Conservation (phyloP, 2,797 vertebrate genomes). For the Nannoperca obscura region DNA sequence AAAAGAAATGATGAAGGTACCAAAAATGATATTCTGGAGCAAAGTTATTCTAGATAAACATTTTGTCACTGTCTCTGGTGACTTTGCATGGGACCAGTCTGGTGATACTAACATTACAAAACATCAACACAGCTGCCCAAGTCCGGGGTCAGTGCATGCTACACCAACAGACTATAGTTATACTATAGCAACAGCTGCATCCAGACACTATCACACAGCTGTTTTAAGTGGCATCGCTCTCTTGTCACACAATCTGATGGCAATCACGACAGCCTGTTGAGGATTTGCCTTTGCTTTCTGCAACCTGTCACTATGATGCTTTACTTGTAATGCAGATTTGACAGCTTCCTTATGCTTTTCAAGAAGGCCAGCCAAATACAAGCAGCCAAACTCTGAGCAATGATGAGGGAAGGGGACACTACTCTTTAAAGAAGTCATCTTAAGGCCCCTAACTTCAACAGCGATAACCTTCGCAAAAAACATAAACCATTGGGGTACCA, state of each 20-base stretch:
- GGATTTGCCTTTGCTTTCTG: conserved; percentile 20
- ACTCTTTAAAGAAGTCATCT: neutral
- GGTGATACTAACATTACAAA: conserved; percentile 29
- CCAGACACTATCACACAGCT: conserved; percentile 30
- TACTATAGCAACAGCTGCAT: conserved; percentile 50
- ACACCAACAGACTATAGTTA: neutral
- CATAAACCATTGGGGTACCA: neutral
- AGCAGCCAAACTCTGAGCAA: conserved; percentile 18
- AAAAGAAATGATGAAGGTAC: conserved; percentile 34
- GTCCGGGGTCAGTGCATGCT: neutral
- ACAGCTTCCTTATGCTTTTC: conserved; percentile 40
- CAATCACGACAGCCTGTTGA: conserved; percentile 30
- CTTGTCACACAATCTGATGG: conserved; percentile 24
- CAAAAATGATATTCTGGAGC: conserved; percentile 6
- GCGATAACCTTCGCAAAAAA: neutral
- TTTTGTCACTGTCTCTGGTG: conserved; percentile 7
- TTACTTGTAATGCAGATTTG: conserved; percentile 39
- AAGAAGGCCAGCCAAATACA: conserved; percentile 13
- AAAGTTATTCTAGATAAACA: conserved; percentile 25
- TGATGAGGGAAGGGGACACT: neutral
- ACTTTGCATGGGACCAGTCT: conserved; percentile 23
- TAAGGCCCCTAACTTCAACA: neutral
- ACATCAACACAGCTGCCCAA: conserved; percentile 41
- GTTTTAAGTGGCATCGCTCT: conserved; percentile 15
- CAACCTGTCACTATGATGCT: conserved; percentile 12